Conservation (phyloP, 2,888 invertebrate genomes). For the Corbicula japonica region DNA sequence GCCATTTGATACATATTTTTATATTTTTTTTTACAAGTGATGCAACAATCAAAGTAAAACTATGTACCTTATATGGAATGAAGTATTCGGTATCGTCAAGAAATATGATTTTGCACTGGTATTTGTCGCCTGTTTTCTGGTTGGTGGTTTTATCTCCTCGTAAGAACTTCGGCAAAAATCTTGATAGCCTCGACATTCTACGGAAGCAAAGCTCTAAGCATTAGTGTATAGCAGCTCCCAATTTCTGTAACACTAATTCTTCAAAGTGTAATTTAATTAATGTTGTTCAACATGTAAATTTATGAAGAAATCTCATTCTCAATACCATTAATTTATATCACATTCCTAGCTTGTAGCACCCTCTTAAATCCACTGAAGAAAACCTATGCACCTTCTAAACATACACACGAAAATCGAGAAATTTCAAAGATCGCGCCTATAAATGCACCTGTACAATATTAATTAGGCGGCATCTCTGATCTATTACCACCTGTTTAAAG, state of each 20-base stretch:
- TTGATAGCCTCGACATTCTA: conserved; percentile 70
- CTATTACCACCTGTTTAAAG: conserved; percentile 22
- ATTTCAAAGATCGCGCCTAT: conserved; percentile 37
- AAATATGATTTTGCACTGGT: conserved; percentile 72
- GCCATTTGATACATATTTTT: no score
- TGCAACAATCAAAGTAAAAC: no score
- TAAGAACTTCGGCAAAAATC: conserved; percentile 79
- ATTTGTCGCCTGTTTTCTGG: conserved; percentile 65
- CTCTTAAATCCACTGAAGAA: background rate
- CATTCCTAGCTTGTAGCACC: background rate
- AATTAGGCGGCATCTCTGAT: conserved; percentile 35
- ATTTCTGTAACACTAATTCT: background rate
- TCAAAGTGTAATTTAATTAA: background rate
- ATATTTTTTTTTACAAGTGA: no score
- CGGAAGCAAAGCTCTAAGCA: conserved; percentile 1
- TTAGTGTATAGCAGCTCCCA: background rate
- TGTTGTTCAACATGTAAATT: background rate
- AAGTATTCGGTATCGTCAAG: conserved; percentile 80
- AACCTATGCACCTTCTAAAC: background rate
- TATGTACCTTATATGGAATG: conserved; percentile 78
- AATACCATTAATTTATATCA: background rate
- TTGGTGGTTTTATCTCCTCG: conserved; percentile 70
- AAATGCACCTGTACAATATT: conserved; percentile 32
- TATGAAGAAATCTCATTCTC: background rate
- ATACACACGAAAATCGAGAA: background rate